Base-by-base conservation (phyloP, 1,140 invertebrate genomes). In the Hypsibius dujardini region DNA sequence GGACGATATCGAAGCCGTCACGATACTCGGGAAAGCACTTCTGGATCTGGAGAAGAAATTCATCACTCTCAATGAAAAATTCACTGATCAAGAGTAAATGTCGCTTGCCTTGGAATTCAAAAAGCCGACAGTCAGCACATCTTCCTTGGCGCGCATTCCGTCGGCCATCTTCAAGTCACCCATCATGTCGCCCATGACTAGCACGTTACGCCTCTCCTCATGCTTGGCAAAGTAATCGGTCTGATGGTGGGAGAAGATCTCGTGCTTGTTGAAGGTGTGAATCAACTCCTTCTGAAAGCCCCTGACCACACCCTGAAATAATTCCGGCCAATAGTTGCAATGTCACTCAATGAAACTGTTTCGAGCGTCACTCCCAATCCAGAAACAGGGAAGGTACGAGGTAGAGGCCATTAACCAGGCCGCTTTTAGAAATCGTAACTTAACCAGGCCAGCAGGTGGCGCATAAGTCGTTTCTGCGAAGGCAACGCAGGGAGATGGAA, bases 181-280 rank as follows among this genome's bases (percentile, higher is more conserved):
- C 12, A 42, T 67, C 62, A 67, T 67, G 62, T 67, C 62, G 12
- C 62, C 62, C 62, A 67, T 67, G 12, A 67, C 12, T 0, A 67
- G 45, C 0, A 67, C 62, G 45, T 67, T 67, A 12, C 12, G 12
- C 7, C 62, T 12, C 3, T 12, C 7, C 42, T 12, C 7, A 42
- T 67, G 62, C 42, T 67, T 67, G 12, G 12, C 62, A 42, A 67
- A 67, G 42, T 67, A 67, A 42, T 67, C 62, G 28, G 28, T 28
- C 3, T 7, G 62, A 67, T 67, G 62, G 62, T 67, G 62, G 45
- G 62, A 42, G 42, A 67, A 67, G 62, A 67, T 67, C 45, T 67
- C 62, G 42, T 67, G 12, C 42, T 67, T 67, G 42, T 67, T 67
- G 62, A 67, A 67, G 12, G 62, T 15, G 62, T 67, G 62, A 0